Base-by-base conservation (phyloP, 2,888 invertebrate species). In the Amblyjoppa proteus region DNA sequence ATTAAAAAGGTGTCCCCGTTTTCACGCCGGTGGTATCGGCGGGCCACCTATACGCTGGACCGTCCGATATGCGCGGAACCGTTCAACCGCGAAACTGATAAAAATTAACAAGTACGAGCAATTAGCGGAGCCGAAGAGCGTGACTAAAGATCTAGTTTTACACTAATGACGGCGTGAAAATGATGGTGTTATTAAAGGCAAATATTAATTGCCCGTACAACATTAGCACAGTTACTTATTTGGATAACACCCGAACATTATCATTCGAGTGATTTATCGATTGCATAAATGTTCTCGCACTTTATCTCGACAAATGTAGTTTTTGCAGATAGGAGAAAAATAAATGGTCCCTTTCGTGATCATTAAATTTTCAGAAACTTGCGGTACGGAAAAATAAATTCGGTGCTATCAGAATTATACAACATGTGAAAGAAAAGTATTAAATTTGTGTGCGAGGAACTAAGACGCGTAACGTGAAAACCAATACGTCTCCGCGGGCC, bases 401-500 rank as follows among this genome's bases (percentile, higher is more conserved):
- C 61, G 31, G 31, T 25, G 31, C 3, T 13, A 31, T 5, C 41
- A 56, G 25, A 74, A 83, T 83, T 82, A 77, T 82, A 83, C 69
- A 80, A 61, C 77, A 68, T 64, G 83, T 66, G 75, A 84, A 81
- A 79, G 84, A 87, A 88, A 89, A 88, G 86, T 88, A 91, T 93
- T 91, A 91, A 92, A 92, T 92, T 93, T 89, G 86, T 88, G 88
- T 88, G 89, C 89, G 89, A 64, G 86, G 88, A 86, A 91, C 89
- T 90, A 92, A 92, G 92, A 92, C 90, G 90, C 89, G 90, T 89
- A 89, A 90, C 88, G 90, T 92, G 93, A 92, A 93, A 94, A 93
- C 92, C 91, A 93, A 93, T 92, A 93, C 92, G 91, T 92, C 92
- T 93, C 88, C 91, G 89, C 90, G 90, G 91, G 92, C 92, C 92